Conservation (phyloP, 2,888 invertebrate genomes). For the Trichopria drosophilae region DNA sequence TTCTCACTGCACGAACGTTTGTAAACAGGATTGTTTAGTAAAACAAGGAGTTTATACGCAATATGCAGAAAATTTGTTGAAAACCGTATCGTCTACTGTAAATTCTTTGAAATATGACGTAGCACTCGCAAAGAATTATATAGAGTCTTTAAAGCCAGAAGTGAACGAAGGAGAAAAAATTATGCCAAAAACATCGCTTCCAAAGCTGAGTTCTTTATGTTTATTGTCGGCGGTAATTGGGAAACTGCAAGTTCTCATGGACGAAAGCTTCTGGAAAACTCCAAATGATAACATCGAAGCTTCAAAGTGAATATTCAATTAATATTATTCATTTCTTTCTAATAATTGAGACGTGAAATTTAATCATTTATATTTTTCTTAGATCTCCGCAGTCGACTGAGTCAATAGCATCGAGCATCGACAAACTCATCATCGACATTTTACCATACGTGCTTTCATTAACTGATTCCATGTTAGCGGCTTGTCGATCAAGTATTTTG, state of each 20-base stretch:
- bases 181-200: constrained; percentile 59
- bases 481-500: constrained; percentile 58
- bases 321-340: background rate
- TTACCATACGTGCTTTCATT: constrained; percentile 69
- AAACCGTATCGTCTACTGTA: constrained; percentile 73
- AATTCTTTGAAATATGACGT: constrained; percentile 67
- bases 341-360: background rate
- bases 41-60: constrained; percentile 90
- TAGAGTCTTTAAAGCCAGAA: constrained; percentile 62
- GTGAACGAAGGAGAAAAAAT: constrained; percentile 51
- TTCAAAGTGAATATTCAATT: constrained; percentile 37
- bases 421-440: constrained; percentile 64
- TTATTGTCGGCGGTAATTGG: constrained; percentile 77
- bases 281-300: constrained; percentile 51
- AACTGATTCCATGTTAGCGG: constrained; percentile 65
- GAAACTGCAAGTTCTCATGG: constrained; percentile 70
- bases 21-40: constrained; percentile 74
- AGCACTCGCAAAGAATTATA: constrained; percentile 65
- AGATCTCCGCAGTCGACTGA: constrained; percentile 42
- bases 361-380: constrained; percentile 14
- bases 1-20: constrained; percentile 4
- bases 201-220: constrained; percentile 74
- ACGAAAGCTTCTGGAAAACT: constrained; percentile 57
- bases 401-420: constrained; percentile 42
- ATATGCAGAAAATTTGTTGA: constrained; percentile 69